Evolutionary conservation across 2,888 invertebrate species (phyloP).

Genomic region (Metallyticus violacea): DNA sequence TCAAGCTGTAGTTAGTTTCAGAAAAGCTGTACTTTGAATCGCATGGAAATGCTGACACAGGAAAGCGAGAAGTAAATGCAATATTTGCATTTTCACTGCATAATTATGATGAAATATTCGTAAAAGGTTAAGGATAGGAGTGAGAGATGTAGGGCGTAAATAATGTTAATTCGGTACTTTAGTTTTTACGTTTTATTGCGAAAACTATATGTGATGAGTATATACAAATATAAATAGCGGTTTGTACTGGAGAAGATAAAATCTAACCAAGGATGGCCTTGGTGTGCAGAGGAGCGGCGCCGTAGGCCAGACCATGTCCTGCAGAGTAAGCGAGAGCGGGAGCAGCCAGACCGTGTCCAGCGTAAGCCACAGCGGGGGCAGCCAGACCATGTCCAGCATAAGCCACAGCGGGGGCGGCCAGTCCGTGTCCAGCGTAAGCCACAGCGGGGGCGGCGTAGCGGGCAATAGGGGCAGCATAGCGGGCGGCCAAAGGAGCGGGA

Average conservation of each 20-base stretch:
- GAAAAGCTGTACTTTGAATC: too few relatives aligned
- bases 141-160: too few relatives aligned
- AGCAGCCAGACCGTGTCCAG: constrained; percentile 33
- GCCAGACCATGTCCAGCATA: neutral
- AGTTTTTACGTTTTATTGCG: too few relatives aligned
- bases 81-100: too few relatives aligned
- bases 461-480: constrained; percentile 28
- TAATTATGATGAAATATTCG: too few relatives aligned
- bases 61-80: too few relatives aligned
- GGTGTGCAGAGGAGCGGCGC: constrained; percentile 5
- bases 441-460: constrained; percentile 9
- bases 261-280: neutral
- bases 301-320: constrained; percentile 16
- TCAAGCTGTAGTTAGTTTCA: too few relatives aligned
- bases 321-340: constrained; percentile 26
- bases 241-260: neutral
- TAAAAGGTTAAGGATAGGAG: too few relatives aligned
- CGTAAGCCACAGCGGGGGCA: constrained; percentile 20
- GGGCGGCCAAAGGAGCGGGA: constrained; percentile 18
- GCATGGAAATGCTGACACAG: too few relatives aligned
- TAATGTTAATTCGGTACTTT: too few relatives aligned
- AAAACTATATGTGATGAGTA: too few relatives aligned
- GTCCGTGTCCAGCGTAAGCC: neutral
- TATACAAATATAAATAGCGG: neutral
- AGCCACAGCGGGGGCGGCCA: constrained; percentile 18